These are phyloP conservation scores for Pararge aegeria DNA, from an alignment of 1,140 invertebrate species.

Conservation along the genomic window DNA sequence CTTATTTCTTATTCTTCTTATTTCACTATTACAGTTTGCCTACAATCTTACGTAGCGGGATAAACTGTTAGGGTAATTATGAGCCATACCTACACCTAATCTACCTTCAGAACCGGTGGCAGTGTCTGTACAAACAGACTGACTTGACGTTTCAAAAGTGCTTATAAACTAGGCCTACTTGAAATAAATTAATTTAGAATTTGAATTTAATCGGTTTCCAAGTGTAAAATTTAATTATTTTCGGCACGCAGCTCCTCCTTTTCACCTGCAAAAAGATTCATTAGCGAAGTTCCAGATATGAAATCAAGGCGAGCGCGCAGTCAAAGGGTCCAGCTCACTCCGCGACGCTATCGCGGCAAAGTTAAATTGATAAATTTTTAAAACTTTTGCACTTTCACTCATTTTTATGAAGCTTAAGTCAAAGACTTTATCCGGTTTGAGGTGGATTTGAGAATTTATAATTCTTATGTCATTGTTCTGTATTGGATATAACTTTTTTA, in stretches of 20 bases:
- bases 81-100: too few relatives aligned
- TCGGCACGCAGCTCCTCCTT: background rate
- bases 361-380: constrained; percentile 32
- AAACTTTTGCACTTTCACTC: constrained; percentile 19
- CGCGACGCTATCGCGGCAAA: constrained; percentile 23
- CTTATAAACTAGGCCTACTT: too few relatives aligned
- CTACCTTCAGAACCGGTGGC: too few relatives aligned
- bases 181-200: too few relatives aligned
- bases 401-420: constrained; percentile 18
- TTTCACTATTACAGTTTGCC: too few relatives aligned
- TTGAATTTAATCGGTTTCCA: too few relatives aligned
- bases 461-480: background rate
- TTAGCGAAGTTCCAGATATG: constrained; percentile 28
- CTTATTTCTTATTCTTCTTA: too few relatives aligned
- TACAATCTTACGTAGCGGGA: too few relatives aligned
- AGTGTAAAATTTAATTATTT: background rate
- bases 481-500: constrained; percentile 3
- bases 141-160: too few relatives aligned
- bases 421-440: constrained; percentile 2
- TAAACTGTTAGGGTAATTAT: too few relatives aligned
- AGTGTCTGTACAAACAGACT: too few relatives aligned
- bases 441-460: background rate
- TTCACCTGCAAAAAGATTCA: constrained; percentile 28
- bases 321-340: constrained; percentile 27
- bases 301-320: constrained; percentile 15